Conservation (phyloP, 92 coral and sea anemone species). For the Micromussa lordhowensis region DNA sequence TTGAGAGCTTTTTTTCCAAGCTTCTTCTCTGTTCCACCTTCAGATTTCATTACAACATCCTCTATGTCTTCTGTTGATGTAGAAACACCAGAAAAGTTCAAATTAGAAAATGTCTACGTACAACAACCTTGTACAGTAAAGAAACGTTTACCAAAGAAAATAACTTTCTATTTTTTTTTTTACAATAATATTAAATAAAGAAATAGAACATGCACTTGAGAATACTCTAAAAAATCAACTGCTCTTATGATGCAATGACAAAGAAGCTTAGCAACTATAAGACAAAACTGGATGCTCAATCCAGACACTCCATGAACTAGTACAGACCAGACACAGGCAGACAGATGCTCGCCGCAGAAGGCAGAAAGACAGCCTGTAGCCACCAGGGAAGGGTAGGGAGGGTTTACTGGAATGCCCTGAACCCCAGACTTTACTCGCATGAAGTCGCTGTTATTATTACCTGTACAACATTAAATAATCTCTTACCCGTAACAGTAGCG, state of each 20-base stretch:
- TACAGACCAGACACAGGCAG: not conserved
- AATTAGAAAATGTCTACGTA: not conserved
- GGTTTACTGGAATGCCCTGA: no score
- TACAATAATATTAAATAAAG: no score
- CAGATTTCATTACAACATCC: slow-evolving; percentile 54
- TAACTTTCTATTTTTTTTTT: no score
- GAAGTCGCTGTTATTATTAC: not conserved
- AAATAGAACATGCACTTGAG: no score
- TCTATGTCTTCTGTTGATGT: slow-evolving; percentile 11
- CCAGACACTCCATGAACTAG: not conserved
- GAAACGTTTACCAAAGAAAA: no score
- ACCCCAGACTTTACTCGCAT: not conserved
- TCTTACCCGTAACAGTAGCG: slow-evolving; percentile 24
- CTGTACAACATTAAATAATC: not conserved
- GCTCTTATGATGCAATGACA: no score
- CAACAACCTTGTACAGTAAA: no score
- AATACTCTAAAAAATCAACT: no score
- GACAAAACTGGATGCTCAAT: not conserved
- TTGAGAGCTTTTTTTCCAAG: slow-evolving; percentile 38
- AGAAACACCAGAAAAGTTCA: not conserved
- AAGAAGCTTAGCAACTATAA: not conserved
- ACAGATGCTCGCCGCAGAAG: not conserved
- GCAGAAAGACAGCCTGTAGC: no score
- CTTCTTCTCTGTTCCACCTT: slow-evolving; percentile 23
- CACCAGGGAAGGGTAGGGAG: no score